A percentile compares a stretch with the other conserved stretches of the same genome.
Evolutionary conservation across 2,888 invertebrate species (phyloP).

Genomic region (Chymomyza caudatula): DNA sequence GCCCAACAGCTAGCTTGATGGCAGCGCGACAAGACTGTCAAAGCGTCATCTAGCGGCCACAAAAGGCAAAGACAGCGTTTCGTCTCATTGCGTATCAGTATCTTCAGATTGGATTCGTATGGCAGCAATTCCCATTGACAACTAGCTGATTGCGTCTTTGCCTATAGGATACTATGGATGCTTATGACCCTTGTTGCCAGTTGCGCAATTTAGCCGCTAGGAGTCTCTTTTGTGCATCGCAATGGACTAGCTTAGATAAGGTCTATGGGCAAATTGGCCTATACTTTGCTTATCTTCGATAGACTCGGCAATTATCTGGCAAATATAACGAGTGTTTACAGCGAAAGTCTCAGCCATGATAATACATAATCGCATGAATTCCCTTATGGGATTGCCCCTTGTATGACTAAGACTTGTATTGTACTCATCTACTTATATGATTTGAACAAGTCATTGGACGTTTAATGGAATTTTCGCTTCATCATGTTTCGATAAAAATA

Average conservation of each 20-base stretch:
- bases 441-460: background rate
- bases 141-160: slow-evolving; percentile 2
- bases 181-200: slow-evolving; percentile 23
- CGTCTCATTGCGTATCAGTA: background rate
- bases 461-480: background rate
- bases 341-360: background rate
- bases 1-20: background rate
- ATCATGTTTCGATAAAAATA: background rate
- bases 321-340: background rate
- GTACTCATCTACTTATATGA: background rate
- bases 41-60: slow-evolving; percentile 63
- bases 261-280: background rate
- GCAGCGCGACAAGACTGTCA: background rate
- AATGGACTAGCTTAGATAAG: no score
- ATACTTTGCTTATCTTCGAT: background rate
- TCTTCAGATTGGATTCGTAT: slow-evolving; percentile 33
- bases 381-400: background rate
- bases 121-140: slow-evolving; percentile 7
- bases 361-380: no score
- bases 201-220: slow-evolving; percentile 53
- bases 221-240: slow-evolving; percentile 27
- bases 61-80: background rate
- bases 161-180: slow-evolving; percentile 36
- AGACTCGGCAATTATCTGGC: background rate
- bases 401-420: background rate